Conservation (phyloP, 2,797 vertebrate genomes). For the Gymnoscopelus microlampas region DNA sequence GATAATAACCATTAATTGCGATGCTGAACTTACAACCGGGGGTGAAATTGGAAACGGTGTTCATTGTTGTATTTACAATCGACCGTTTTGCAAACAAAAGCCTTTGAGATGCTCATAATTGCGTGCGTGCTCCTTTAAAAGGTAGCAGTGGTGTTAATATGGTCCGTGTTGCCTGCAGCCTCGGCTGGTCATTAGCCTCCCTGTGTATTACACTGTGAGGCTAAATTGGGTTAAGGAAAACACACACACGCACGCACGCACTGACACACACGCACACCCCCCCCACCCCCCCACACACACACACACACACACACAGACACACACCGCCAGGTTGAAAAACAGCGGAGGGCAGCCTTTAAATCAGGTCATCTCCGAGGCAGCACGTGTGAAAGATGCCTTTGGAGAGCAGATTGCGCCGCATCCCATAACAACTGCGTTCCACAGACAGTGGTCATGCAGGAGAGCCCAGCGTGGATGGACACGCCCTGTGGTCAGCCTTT, state of each 20-base stretch:
- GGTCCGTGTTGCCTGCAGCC: constrained; percentile 54
- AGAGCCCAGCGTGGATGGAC: constrained; percentile 50
- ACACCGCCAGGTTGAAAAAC: constrained; percentile 69
- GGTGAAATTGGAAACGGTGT: not conserved
- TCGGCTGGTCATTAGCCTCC: constrained; percentile 63
- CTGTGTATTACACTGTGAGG: constrained; percentile 60
- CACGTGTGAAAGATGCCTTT: constrained; percentile 55
- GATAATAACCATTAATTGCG: not conserved
- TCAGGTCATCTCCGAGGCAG: constrained; percentile 69
- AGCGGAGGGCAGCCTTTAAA: constrained; percentile 66
- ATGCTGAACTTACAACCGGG: not conserved
- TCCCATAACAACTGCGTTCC: constrained; percentile 70
- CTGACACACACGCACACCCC: too few relatives aligned
- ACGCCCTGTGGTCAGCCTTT: constrained; percentile 59
- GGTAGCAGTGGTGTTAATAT: constrained; percentile 42
- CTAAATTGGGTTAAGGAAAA: constrained; percentile 74
- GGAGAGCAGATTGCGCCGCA: constrained; percentile 63
- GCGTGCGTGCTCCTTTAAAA: constrained; percentile 25
- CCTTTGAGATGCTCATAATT: constrained; percentile 31
- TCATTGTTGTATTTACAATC: not conserved
- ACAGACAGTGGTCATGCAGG: constrained; percentile 57
- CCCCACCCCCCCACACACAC: too few relatives aligned
- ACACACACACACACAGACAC: not conserved
- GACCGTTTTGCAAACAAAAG: not conserved
- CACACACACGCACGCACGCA: constrained; percentile 41